Evolutionary conservation across 2,113 vertebrate genomes (phyloP).

Genomic region (Empidonax traillii): DNA sequence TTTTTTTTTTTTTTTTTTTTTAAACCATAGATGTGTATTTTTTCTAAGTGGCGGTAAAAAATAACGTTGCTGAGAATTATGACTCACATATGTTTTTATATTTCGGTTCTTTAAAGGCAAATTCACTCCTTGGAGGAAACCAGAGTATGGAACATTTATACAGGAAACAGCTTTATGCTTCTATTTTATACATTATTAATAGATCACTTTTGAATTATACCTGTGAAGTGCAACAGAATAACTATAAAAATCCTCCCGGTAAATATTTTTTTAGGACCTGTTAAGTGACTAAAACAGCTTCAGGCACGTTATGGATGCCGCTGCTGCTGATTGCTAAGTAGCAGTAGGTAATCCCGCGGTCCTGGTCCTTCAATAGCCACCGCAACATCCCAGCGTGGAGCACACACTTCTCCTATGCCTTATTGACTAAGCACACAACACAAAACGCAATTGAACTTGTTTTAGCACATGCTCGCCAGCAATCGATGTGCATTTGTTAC

Average conservation of each 20-base stretch:
- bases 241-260: neutral
- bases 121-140: neutral
- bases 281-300: neutral
- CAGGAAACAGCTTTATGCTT: neutral
- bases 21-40: neutral
- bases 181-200: constrained; percentile 29
- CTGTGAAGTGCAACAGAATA: neutral
- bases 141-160: neutral
- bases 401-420: neutral
- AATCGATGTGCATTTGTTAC: neutral
- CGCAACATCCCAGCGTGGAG: neutral
- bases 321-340: neutral
- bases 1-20: neutral
- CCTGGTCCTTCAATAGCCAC: neutral
- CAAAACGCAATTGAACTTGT: neutral
- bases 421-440: neutral
- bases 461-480: neutral
- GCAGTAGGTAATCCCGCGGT: neutral
- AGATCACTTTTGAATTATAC: neutral
- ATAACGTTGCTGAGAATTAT: neutral
- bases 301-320: neutral
- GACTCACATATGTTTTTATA: neutral
- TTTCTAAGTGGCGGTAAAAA: neutral
- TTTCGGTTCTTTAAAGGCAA: neutral
- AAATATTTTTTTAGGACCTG: neutral